Percentiles rank a stretch among this genome's conserved stretches.
These are phyloP conservation scores for Temnothorax unifasciatus DNA, from an alignment of 2,888 invertebrate genomes.

Conservation along the genomic window DNA sequence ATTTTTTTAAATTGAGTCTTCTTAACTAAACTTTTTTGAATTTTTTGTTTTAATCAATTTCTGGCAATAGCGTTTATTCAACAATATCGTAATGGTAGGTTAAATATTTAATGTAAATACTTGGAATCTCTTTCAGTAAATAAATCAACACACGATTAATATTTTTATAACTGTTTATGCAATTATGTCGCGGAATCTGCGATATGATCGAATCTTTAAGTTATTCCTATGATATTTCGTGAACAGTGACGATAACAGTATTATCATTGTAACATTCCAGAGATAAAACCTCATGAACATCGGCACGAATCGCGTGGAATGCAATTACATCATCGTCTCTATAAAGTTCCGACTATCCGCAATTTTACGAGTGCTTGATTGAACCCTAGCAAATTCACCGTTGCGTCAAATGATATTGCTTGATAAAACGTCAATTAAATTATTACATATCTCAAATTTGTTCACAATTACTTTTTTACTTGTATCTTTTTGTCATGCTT, in stretches of 20 bases:
- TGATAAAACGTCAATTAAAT: background rate
- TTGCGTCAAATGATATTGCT: constrained; percentile 6
- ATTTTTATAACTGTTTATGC: background rate
- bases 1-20: background rate
- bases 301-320: constrained; percentile 31
- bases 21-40: background rate
- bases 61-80: background rate
- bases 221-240: background rate
- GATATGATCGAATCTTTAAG: background rate
- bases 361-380: constrained; percentile 29
- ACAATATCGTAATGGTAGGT: background rate
- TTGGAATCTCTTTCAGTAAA: background rate
- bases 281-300: constrained; percentile 25
- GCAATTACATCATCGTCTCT: constrained; percentile 44
- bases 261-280: constrained; percentile 35
- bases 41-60: background rate
- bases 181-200: background rate
- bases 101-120: background rate
- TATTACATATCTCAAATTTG: background rate
- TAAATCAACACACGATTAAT: background rate
- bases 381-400: constrained; percentile 5
- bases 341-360: constrained; percentile 7
- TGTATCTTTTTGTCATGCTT: background rate
- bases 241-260: constrained; percentile 20
- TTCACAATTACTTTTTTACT: background rate